Conservation (phyloP, 2,797 vertebrate genomes). For the Lithobates sylvaticus region DNA sequence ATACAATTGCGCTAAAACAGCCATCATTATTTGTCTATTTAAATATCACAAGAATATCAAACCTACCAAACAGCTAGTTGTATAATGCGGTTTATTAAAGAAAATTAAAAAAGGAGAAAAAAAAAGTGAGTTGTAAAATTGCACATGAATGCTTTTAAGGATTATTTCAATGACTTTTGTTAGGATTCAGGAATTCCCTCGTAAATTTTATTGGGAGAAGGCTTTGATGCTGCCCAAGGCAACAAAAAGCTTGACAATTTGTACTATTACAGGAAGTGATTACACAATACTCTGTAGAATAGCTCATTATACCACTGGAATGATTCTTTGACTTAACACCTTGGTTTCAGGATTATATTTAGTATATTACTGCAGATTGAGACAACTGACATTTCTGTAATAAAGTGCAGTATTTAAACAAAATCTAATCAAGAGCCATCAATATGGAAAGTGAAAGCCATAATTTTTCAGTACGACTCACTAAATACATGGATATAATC, state of each 20-base stretch:
- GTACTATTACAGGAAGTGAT: slow-evolving; percentile 19
- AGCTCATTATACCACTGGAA: neutral
- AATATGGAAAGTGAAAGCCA: neutral
- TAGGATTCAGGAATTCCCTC: slow-evolving; percentile 16
- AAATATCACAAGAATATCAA: neutral
- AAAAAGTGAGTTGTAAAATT: neutral
- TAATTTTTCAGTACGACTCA: neutral
- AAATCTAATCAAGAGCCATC: neutral
- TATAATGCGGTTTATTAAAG: neutral
- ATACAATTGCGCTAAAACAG: no score
- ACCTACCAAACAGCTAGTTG: neutral
- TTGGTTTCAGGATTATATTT: neutral
- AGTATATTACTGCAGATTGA: neutral
- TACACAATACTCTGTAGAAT: neutral
- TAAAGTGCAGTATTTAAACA: neutral
- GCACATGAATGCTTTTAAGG: slow-evolving; percentile 6
- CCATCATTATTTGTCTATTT: neutral
- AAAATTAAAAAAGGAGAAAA: neutral
- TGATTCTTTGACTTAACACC: neutral
- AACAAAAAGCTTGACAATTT: slow-evolving; percentile 14
- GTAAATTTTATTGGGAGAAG: slow-evolving; percentile 32
- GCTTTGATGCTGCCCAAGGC: slow-evolving; percentile 12
- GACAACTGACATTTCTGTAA: neutral
- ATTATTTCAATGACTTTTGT: slow-evolving; percentile 9
- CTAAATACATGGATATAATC: neutral